phyloP scores from a whole-genome alignment of 64 coral and sea anemone genomes.

The Trachythela sp. region DNA sequence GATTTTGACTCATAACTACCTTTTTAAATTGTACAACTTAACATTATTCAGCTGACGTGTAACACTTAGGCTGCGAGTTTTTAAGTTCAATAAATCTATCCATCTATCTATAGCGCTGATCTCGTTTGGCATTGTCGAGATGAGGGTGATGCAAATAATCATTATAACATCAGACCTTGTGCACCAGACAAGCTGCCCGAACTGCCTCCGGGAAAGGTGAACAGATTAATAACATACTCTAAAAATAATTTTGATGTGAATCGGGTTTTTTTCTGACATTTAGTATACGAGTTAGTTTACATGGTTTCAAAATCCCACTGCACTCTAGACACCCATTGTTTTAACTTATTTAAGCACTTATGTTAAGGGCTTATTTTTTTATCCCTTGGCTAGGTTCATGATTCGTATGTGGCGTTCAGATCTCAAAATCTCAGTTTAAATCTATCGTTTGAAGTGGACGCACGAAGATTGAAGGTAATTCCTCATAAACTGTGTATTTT shows the following conservation, averaged over 20 bases:
- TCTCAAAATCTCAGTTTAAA: conserved; percentile 84
- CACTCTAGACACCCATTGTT: too few species aligned
- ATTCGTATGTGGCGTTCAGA: conserved; percentile 87
- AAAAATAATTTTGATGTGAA: too few species aligned
- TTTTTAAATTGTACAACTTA: background rate
- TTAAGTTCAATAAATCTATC: background rate
- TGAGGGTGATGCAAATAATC: conserved; percentile 76
- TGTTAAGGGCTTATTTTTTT: too few species aligned
- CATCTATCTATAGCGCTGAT: conserved; percentile 48
- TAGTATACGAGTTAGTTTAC: too few species aligned
- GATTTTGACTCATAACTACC: too few species aligned
- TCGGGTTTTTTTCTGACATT: too few species aligned
- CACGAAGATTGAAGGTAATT: background rate
- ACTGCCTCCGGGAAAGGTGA: conserved; percentile 80
- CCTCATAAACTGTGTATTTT: background rate
- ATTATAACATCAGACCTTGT: conserved; percentile 69
- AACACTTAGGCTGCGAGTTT: background rate
- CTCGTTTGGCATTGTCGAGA: conserved; percentile 85
- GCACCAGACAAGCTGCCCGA: conserved; percentile 84
- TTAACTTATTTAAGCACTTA: too few species aligned
- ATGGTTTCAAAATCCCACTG: too few species aligned
- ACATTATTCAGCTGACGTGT: background rate
- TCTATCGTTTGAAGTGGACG: conserved; percentile 73
- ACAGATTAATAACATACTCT: background rate
- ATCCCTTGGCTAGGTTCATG: conserved; percentile 53